Percentiles rank a stretch among this genome's conserved stretches.
Evolutionary conservation across 2,888 invertebrate genomes (phyloP).

Genomic region (Chymomyza fuscimana): DNA sequence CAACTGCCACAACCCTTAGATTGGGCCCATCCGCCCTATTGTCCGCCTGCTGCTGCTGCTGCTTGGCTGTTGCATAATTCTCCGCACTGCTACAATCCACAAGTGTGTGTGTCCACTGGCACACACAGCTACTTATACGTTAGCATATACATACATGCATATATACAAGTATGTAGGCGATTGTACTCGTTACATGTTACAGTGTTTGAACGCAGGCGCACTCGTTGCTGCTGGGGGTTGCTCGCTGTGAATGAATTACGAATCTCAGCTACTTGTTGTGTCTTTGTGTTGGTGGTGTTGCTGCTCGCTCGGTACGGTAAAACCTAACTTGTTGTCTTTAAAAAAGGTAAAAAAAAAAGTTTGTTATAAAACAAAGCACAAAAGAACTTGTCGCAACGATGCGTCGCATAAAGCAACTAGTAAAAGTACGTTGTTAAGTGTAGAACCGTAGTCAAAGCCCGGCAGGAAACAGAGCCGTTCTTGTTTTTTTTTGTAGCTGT

Average conservation of each 20-base stretch:
- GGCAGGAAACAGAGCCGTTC: neutral
- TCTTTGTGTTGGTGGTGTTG: conserved; percentile 55
- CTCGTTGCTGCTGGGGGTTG: conserved; percentile 41
- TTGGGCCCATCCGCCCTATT: neutral
- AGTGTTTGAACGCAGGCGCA: conserved; percentile 13
- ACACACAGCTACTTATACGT: conserved; percentile 22
- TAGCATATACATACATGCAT: neutral
- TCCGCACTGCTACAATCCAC: conserved; percentile 69
- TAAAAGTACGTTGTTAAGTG: neutral
- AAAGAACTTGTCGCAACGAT: neutral
- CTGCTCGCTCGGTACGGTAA: neutral
- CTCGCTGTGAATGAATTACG: conserved; percentile 4
- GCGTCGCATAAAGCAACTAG: neutral
- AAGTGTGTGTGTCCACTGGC: conserved; percentile 76
- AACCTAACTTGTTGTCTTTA: conserved; percentile 18
- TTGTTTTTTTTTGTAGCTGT: conserved; percentile 13
- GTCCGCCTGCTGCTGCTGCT: neutral
- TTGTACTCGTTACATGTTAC: conserved; percentile 42
- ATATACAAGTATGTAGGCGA: conserved; percentile 31
- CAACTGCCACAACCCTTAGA: neutral
- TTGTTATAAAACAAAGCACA: conserved; percentile 14
- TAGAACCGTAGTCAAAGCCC: neutral
- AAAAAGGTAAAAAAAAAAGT: conserved; percentile 11
- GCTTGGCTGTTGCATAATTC: conserved; percentile 68
- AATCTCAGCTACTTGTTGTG: conserved; percentile 70